phyloP scores from a whole-genome alignment of 2,113 vertebrate genomes.

The Rynchops niger region DNA sequence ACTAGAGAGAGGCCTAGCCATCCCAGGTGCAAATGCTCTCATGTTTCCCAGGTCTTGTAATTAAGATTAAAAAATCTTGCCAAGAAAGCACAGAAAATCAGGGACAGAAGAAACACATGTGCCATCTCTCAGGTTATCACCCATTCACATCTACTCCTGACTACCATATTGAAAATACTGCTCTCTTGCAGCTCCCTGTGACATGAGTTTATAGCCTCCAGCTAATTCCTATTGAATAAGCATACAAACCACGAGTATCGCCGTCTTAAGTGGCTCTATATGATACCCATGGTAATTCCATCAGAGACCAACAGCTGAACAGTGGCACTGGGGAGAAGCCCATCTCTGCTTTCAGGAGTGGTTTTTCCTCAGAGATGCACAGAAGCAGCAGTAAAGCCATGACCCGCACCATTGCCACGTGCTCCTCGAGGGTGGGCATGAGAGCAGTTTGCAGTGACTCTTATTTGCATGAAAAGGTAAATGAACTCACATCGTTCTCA shows the following conservation, averaged over 20 bases:
- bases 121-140: not conserved
- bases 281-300: not conserved
- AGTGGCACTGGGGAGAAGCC: not conserved
- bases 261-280: not conserved
- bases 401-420: not conserved
- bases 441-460: not conserved
- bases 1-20: not conserved
- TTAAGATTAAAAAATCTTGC: not conserved
- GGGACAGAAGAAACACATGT: not conserved
- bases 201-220: not conserved
- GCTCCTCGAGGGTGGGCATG: not conserved
- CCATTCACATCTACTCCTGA: not conserved
- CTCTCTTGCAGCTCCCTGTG: not conserved
- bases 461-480: conserved; percentile 20
- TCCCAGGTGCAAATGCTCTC: not conserved
- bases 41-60: not conserved
- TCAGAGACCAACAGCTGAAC: not conserved
- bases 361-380: not conserved
- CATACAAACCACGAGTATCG: not conserved
- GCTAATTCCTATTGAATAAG: not conserved
- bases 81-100: not conserved
- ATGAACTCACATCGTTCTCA: conserved; percentile 92
- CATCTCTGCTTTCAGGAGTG: not conserved
- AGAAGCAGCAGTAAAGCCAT: not conserved
- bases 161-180: not conserved